Base-by-base conservation (phyloP, 2,797 vertebrate species). In the Pangasius sanitwongsei region DNA sequence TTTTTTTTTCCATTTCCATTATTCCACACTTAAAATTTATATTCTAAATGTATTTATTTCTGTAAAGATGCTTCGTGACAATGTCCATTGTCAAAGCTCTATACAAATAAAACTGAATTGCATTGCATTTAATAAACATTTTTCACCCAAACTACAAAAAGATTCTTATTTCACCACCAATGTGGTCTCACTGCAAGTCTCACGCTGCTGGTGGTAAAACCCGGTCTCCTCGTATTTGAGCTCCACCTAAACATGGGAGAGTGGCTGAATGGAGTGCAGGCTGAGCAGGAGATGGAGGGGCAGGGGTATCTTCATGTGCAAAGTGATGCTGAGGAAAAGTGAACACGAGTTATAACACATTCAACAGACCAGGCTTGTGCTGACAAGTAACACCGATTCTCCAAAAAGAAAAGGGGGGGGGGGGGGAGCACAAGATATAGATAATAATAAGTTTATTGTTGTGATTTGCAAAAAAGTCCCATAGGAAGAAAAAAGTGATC, bases 231-330 rank as follows among this genome's bases (percentile, higher is more conserved):
- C 94, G 2, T 94, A 93, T 91, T 97, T 96, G 0, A 97, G 97
- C 87, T 97, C 97, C 96, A 97, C 95, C 93, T 96, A 96, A 77
- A 97, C 89, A 0, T 95, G 88, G 0, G 44, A 91, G 94, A 87
- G 90, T 59, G 0, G 95, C 92, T 59, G 65, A 96, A 65, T 90
- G 95, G 5, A 93, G 91, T 78, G 95, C 96, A 93, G 93, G 95
- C 90, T 95, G 96, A 4, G 95, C 95, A 1, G 96, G 97, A 83
- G 97, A 97, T 65, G 93, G 94, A 0, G 97, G 93, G 93, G 57
- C 97, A 97, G 72, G 97, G 96, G 92, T 4, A 98, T 97, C 97
- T 96, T 98, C 96, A 98, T 96, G 94, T 97, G 97, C 57, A 98
- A 94, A 3, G 97, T 98, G 93, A 98, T 96, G 85, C 97, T 97